Evolutionary conservation across 2,797 vertebrate species (phyloP).

Genomic region (Odontamblyopus rebecca): DNA sequence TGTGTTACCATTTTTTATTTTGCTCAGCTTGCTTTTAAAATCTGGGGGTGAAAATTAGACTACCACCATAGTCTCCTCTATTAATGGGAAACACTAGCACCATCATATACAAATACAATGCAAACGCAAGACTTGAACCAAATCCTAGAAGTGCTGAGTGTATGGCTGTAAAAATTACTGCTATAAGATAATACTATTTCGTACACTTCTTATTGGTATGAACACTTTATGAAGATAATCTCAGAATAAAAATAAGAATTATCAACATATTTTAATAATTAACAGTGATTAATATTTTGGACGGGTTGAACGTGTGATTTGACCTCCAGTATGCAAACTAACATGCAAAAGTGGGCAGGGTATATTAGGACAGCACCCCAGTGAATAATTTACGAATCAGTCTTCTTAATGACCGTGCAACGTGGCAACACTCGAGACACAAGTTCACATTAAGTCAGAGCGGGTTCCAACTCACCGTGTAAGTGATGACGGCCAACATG

Average conservation of each 20-base stretch:
- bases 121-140: too few species aligned
- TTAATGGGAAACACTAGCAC: too few species aligned
- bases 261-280: neutral
- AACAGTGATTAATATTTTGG: neutral
- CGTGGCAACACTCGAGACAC: constrained; percentile 38
- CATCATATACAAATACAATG: too few species aligned
- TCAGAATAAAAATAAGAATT: neutral
- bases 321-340: neutral
- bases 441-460: constrained; percentile 42
- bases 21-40: too few species aligned
- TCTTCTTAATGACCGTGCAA: constrained; percentile 32
- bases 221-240: too few species aligned
- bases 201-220: too few species aligned
- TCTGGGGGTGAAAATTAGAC: too few species aligned
- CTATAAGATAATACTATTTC: too few species aligned
- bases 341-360: constrained; percentile 1
- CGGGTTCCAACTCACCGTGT: constrained; percentile 89
- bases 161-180: neutral
- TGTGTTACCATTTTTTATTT: too few species aligned
- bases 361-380: constrained; percentile 27
- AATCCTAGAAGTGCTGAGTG: too few species aligned
- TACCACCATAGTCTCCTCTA: too few species aligned
- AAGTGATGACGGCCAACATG: constrained; percentile 98
- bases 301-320: neutral
- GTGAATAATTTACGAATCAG: constrained; percentile 26